Conservation (phyloP, 30 jellyfish, hydroid and myxozoan genomes). For the Pelagia noctiluca region DNA sequence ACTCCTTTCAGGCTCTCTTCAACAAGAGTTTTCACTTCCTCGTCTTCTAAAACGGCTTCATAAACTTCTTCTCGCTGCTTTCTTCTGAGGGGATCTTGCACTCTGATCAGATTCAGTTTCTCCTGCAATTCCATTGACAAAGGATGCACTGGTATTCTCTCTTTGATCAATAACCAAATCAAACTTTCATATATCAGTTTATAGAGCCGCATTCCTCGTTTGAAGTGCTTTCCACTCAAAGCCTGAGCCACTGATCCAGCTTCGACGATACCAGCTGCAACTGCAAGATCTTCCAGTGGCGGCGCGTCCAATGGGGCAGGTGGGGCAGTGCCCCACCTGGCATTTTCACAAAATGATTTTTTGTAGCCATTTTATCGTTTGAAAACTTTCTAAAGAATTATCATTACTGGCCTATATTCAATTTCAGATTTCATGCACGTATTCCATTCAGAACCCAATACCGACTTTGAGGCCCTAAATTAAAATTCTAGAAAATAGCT, state of each 20-base stretch:
- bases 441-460: no score
- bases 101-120: no score
- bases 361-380: no score
- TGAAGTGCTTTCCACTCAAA: conserved; percentile 10
- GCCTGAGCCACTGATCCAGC: conserved; percentile 21
- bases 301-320: no score
- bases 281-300: background rate
- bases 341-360: no score
- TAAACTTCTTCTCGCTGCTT: background rate
- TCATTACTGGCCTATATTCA: no score
- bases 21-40: background rate
- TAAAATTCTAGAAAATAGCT: no score
- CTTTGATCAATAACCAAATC: background rate
- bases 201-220: conserved; percentile 23
- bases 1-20: background rate
- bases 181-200: conserved; percentile 9
- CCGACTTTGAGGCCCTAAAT: no score
- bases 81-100: no score
- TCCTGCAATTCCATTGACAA: background rate
- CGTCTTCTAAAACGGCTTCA: background rate
- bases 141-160: background rate
- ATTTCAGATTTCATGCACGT: no score
- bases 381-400: no score
- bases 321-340: no score
- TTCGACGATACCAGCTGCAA: conserved; percentile 1